Conservation (phyloP, 2,797 vertebrate genomes). For the Oophaga sylvatica region DNA sequence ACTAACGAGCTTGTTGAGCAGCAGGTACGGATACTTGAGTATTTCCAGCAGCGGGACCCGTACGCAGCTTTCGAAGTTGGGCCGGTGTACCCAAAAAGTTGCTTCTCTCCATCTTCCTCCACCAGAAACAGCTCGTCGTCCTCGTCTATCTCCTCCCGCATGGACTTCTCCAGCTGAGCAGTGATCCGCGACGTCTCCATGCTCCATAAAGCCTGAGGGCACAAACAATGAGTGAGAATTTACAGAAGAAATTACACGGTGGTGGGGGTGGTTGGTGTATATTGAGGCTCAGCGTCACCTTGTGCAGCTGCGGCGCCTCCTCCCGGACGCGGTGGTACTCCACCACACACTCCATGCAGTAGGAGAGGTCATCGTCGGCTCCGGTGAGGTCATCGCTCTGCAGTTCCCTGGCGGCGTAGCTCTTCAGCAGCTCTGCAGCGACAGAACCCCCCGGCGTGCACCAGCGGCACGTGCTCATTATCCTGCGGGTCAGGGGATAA, state of each 20-base stretch:
- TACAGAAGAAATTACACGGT: background rate
- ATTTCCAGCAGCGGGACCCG: slow-evolving; percentile 80
- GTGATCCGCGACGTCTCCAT: slow-evolving; percentile 79
- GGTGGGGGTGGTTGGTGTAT: too few species aligned
- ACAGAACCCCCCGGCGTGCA: slow-evolving; percentile 73
- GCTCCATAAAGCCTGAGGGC: slow-evolving; percentile 75
- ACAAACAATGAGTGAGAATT: background rate
- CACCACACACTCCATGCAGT: slow-evolving; percentile 82
- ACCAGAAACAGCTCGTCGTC: slow-evolving; percentile 79
- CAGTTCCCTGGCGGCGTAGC: slow-evolving; percentile 70
- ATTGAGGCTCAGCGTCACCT: slow-evolving; percentile 69
- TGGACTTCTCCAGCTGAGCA: slow-evolving; percentile 72
- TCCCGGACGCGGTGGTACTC: slow-evolving; percentile 81
- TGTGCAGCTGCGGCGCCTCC: slow-evolving; percentile 71
- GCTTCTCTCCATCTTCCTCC: slow-evolving; percentile 74
- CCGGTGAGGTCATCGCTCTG: slow-evolving; percentile 67
- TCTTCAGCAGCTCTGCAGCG: slow-evolving; percentile 68
- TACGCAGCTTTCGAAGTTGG: slow-evolving; percentile 77
- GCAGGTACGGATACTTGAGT: slow-evolving; percentile 82
- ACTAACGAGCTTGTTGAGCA: slow-evolving; percentile 78
- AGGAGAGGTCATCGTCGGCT: slow-evolving; percentile 77
- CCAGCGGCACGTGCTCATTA: slow-evolving; percentile 85
- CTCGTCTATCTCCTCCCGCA: slow-evolving; percentile 69
- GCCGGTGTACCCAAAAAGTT: slow-evolving; percentile 68
- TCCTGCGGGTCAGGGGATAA: slow-evolving; percentile 41